Conservation (phyloP, 2,888 invertebrate species). For the Drosophila mulleri region DNA sequence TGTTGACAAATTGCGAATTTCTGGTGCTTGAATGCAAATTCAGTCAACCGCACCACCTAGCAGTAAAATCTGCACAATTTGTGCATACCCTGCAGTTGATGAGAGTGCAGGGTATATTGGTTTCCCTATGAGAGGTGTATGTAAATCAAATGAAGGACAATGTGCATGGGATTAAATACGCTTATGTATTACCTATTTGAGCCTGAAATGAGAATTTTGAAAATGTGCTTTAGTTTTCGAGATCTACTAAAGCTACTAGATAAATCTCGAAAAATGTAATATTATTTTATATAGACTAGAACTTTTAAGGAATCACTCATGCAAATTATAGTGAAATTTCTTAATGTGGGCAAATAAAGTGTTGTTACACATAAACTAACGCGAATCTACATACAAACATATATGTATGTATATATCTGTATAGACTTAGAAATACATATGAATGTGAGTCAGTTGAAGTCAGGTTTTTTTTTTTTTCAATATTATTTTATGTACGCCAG, state of each 20-base stretch:
- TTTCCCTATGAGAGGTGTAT: not conserved
- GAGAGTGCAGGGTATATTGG: not conserved
- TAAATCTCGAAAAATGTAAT: not conserved
- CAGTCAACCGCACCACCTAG: not conserved
- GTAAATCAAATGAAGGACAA: no score
- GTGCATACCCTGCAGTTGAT: not conserved
- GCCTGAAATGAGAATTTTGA: no score
- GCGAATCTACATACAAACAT: not conserved
- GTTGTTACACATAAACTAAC: slow-evolving; percentile 4
- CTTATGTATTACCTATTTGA: no score
- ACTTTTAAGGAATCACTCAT: slow-evolving; percentile 3
- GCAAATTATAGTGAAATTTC: not conserved
- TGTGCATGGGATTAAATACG: no score
- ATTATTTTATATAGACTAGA: not conserved
- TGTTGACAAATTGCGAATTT: not conserved
- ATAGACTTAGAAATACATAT: not conserved
- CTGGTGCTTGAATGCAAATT: not conserved
- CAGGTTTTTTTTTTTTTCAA: slow-evolving; percentile 9
- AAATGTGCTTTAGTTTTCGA: not conserved
- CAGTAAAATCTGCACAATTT: not conserved
- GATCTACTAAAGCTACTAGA: not conserved
- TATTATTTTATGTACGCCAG: slow-evolving; percentile 26
- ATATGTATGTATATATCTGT: not conserved
- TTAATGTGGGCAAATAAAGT: slow-evolving; percentile 11
- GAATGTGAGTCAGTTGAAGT: slow-evolving; percentile 4